Conservation (phyloP, 2,888 invertebrate species). For the Athetis lepigone region DNA sequence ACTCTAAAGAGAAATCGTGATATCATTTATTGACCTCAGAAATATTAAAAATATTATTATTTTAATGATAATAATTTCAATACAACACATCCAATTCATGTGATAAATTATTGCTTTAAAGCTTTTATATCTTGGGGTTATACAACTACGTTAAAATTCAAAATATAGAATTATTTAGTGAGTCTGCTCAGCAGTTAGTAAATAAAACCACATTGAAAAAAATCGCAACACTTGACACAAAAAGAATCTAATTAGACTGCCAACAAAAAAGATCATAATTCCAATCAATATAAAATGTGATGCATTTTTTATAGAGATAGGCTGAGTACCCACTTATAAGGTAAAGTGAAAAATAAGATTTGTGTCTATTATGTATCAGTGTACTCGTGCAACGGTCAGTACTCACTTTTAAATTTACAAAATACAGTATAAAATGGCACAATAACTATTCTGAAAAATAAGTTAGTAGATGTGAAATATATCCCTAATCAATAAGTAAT, state of each 20-base stretch:
- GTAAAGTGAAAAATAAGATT: conserved; percentile 37
- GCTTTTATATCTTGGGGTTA: conserved; percentile 53
- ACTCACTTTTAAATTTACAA: conserved; percentile 61
- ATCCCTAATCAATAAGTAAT: conserved; percentile 66
- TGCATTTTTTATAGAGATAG: conserved; percentile 46
- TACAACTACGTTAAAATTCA: conserved; percentile 38
- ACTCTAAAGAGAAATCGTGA: conserved; percentile 30
- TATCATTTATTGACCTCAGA: conserved; percentile 50
- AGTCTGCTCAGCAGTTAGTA: conserved; percentile 36
- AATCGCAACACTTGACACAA: conserved; percentile 12
- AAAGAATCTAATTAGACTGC: conserved; percentile 21
- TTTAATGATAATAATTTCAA: conserved; percentile 56
- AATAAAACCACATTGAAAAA: conserved; percentile 29
- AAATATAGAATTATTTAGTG: conserved; percentile 32
- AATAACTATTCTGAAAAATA: conserved; percentile 79
- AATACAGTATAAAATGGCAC: conserved; percentile 84
- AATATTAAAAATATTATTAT: conserved; percentile 49
- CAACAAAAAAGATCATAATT: conserved; percentile 43
- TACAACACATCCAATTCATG: conserved; percentile 53
- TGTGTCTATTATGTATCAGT: conserved; percentile 39
- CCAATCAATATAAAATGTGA: conserved; percentile 51
- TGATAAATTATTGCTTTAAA: conserved; percentile 62
- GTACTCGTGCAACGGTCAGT: conserved; percentile 57
- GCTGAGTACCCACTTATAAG: conserved; percentile 44
- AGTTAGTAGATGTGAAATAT: conserved; percentile 76